These are phyloP conservation scores for Lophura nycthemera DNA, from an alignment of 2,113 vertebrate species.

Conservation along the genomic window DNA sequence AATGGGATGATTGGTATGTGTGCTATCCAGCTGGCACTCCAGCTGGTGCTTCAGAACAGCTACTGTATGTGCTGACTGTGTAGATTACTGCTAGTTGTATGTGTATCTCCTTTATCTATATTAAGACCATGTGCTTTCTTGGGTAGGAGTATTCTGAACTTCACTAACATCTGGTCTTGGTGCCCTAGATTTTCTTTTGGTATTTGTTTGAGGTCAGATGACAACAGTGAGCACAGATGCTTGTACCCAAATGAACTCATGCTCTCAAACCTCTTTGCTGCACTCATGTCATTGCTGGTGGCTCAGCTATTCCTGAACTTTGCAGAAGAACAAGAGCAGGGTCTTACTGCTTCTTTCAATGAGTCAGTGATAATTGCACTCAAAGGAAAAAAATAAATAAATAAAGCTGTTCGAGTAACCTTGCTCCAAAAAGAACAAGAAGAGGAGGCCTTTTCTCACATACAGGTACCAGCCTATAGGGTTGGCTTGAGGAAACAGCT, in stretches of 20 bases:
- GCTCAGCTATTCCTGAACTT: not conserved
- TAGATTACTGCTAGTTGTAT: not conserved
- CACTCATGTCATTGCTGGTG: not conserved
- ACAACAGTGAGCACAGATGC: not conserved
- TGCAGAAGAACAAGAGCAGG: not conserved
- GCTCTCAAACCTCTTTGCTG: not conserved
- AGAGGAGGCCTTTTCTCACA: not conserved
- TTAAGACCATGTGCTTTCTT: not conserved
- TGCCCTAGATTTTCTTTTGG: constrained; percentile 3
- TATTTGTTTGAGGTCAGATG: not conserved
- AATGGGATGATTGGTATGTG: not conserved
- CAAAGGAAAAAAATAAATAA: not conserved
- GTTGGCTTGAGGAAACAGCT: not conserved
- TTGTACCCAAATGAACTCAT: not conserved
- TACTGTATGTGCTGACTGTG: not conserved
- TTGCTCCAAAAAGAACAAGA: not conserved
- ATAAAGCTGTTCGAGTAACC: not conserved
- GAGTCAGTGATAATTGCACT: not conserved
- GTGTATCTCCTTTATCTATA: not conserved
- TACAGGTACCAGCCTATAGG: not conserved
- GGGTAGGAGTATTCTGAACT: not conserved
- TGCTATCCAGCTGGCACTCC: not conserved
- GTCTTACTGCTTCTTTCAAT: not conserved
- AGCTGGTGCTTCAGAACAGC: not conserved
- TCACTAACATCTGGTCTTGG: not conserved